phyloP scores from a whole-genome alignment of 1,140 invertebrate species.

The Antheraea mylitta region DNA sequence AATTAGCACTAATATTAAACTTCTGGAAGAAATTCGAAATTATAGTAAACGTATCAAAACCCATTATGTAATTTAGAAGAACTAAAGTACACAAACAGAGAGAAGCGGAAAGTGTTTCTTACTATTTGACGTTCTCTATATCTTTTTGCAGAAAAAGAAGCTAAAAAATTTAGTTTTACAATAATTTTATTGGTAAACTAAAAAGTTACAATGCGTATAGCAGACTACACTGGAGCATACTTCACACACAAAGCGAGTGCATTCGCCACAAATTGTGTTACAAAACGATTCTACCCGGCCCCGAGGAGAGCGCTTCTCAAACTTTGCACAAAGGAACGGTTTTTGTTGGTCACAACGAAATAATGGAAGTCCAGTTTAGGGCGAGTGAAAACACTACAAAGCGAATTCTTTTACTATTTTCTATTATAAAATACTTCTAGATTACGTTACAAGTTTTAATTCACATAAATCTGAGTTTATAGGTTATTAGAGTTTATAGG shows the following conservation, averaged over 20 bases:
- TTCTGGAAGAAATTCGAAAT: too few species aligned
- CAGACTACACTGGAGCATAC: not conserved
- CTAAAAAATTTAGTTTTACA: not conserved
- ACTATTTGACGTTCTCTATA: too few species aligned
- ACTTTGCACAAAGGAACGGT: conserved; percentile 32
- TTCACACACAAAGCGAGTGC: conserved; percentile 43
- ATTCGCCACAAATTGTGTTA: conserved; percentile 70
- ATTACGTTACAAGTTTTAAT: not conserved
- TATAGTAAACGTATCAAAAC: too few species aligned
- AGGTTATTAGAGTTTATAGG: too few species aligned
- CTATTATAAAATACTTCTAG: not conserved
- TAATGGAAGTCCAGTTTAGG: conserved; percentile 9
- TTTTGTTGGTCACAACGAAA: conserved; percentile 22
- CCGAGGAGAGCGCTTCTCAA: conserved; percentile 47
- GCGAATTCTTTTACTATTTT: not conserved
- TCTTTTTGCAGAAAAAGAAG: too few species aligned
- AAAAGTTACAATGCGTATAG: not conserved
- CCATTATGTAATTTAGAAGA: too few species aligned
- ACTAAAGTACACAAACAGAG: too few species aligned
- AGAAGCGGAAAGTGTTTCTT: too few species aligned
- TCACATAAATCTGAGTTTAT: too few species aligned
- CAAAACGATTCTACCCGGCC: conserved; percentile 67
- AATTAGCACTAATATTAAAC: too few species aligned
- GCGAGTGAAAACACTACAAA: not conserved
- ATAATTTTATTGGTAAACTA: not conserved